Evolutionary conservation across 1,140 invertebrate species (phyloP).

Genomic region (Laupala kohalensis): DNA sequence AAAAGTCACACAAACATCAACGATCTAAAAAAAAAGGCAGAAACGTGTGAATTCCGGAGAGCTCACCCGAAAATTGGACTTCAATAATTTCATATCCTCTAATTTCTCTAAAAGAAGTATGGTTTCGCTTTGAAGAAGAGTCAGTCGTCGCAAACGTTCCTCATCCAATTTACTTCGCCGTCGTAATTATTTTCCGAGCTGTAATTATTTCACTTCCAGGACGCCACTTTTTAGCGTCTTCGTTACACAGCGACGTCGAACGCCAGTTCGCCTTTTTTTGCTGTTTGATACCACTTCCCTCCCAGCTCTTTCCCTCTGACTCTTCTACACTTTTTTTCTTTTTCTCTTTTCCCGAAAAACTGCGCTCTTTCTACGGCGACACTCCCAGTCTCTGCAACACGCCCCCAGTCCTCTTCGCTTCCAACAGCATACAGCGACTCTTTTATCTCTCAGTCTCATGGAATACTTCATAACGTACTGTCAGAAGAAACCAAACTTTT

Average conservation of each 20-base stretch:
- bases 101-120: background rate
- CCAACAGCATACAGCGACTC: background rate
- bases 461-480: too few species aligned
- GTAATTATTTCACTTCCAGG: background rate
- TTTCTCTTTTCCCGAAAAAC: too few species aligned
- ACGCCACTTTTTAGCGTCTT: background rate
- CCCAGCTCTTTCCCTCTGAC: background rate
- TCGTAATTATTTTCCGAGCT: background rate
- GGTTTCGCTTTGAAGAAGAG: background rate
- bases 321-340: background rate
- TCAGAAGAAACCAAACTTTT: too few species aligned
- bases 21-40: background rate
- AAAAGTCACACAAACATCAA: too few species aligned
- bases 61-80: background rate
- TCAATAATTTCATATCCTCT: background rate
- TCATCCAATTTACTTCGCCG: background rate
- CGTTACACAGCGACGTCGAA: background rate
- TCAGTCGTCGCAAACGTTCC: background rate
- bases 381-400: background rate
- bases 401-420: background rate
- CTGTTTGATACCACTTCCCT: background rate
- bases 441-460: too few species aligned
- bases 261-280: background rate
- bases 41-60: background rate
- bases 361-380: background rate